phyloP scores from a whole-genome alignment of 2,113 vertebrate genomes.

The Oreochromis niloticus region DNA sequence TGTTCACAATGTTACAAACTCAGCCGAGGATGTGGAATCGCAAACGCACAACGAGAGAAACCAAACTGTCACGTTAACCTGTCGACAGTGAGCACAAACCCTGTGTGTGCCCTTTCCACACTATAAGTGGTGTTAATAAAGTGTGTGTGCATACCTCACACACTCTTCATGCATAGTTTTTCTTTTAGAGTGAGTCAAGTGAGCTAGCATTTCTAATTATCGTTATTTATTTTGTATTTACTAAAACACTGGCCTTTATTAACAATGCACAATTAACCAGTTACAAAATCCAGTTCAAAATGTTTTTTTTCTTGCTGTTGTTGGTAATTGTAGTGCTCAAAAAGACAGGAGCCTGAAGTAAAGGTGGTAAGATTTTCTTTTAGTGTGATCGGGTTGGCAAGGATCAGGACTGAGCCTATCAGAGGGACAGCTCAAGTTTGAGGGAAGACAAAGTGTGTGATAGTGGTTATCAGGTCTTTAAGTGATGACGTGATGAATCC shows the following conservation, averaged over 20 bases:
- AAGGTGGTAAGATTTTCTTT: background rate
- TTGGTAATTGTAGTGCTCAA: background rate
- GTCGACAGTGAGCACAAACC: background rate
- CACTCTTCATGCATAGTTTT: background rate
- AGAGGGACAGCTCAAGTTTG: background rate
- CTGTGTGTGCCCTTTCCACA: background rate
- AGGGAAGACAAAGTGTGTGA: background rate
- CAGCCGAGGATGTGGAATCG: background rate
- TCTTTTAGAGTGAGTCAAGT: background rate
- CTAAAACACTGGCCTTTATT: background rate
- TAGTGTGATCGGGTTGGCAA: background rate
- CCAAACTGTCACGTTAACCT: background rate
- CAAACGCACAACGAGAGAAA: background rate
- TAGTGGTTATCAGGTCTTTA: fast-evolving
- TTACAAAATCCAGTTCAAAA: background rate
- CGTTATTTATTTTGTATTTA: background rate
- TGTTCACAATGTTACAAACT: background rate
- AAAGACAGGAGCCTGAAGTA: background rate
- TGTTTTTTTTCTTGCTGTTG: background rate
- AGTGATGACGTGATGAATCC: background rate
- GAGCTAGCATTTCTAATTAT: background rate
- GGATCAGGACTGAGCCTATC: background rate
- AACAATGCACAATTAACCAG: background rate
- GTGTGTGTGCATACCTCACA: background rate
- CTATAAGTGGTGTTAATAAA: background rate